Evolutionary conservation across 2,113 vertebrate species (phyloP).

Genomic region (Triplophysa rosa): DNA sequence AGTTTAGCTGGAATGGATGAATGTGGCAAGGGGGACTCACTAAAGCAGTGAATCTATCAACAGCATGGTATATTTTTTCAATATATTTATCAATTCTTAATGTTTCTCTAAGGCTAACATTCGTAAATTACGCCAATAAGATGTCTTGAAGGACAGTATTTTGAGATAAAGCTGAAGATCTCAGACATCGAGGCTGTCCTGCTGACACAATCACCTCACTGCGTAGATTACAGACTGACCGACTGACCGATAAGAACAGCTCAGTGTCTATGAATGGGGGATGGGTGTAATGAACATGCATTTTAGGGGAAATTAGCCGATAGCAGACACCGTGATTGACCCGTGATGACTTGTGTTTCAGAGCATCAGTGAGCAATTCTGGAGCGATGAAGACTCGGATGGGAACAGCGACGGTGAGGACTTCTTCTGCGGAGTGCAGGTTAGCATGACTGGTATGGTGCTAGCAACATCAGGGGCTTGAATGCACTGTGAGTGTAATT

Average conservation of each 20-base stretch:
- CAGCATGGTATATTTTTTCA: constrained; percentile 75
- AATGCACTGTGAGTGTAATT: too few relatives aligned
- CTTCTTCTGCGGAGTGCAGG: constrained; percentile 82
- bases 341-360: constrained; percentile 56
- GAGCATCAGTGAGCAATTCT: constrained; percentile 85
- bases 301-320: constrained; percentile 4
- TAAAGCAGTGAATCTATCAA: constrained; percentile 64
- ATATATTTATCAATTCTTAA: neutral
- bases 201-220: constrained; percentile 44
- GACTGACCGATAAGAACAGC: constrained; percentile 5
- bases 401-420: constrained; percentile 88
- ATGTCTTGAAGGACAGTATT: neutral
- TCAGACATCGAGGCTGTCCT: constrained; percentile 14
- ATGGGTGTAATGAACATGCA: constrained; percentile 9
- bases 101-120: too few relatives aligned
- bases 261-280: constrained; percentile 20
- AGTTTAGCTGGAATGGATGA: constrained; percentile 63
- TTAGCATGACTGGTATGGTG: constrained; percentile 55
- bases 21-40: constrained; percentile 62
- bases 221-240: constrained; percentile 31
- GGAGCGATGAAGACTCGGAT: constrained; percentile 83
- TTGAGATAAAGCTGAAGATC: constrained; percentile 2
- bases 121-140: neutral
- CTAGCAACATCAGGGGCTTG: too few relatives aligned
- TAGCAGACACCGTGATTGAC: neutral